Evolutionary conservation across 1,140 invertebrate genomes (phyloP).

Genomic region (Nylanderia fulva): DNA sequence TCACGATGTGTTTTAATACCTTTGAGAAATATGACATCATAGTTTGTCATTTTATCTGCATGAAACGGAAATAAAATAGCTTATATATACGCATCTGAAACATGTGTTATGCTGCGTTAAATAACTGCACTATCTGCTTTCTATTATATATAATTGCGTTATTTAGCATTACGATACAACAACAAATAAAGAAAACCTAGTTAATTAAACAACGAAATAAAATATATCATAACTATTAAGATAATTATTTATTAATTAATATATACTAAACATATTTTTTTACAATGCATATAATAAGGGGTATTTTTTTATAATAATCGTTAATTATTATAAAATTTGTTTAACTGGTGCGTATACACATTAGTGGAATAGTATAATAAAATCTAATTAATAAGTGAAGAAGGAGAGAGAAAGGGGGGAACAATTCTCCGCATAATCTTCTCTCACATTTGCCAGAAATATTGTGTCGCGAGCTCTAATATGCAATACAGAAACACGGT

Average conservation of each 20-base stretch:
- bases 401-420: too few species aligned
- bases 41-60: not conserved
- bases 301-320: not conserved
- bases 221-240: not conserved
- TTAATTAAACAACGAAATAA: conserved; percentile 35
- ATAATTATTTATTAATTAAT: conserved; percentile 45
- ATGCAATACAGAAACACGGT: too few species aligned
- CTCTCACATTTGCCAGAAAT: conserved; percentile 37
- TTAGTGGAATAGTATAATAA: conserved; percentile 7
- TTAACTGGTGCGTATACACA: too few species aligned
- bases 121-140: not conserved
- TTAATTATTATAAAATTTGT: conserved; percentile 2
- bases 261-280: not conserved
- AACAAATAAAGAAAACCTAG: conserved; percentile 29
- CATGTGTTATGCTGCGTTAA: not conserved
- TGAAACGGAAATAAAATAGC: not conserved
- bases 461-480: not conserved
- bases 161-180: not conserved
- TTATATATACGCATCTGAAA: not conserved
- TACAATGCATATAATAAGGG: too few species aligned
- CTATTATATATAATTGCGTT: not conserved
- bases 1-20: not conserved
- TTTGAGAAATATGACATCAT: not conserved
- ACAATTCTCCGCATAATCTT: not conserved
- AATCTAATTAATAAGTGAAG: not conserved